Conservation (phyloP, 2,113 vertebrate genomes). For the Hemiscyllium ocellatum region DNA sequence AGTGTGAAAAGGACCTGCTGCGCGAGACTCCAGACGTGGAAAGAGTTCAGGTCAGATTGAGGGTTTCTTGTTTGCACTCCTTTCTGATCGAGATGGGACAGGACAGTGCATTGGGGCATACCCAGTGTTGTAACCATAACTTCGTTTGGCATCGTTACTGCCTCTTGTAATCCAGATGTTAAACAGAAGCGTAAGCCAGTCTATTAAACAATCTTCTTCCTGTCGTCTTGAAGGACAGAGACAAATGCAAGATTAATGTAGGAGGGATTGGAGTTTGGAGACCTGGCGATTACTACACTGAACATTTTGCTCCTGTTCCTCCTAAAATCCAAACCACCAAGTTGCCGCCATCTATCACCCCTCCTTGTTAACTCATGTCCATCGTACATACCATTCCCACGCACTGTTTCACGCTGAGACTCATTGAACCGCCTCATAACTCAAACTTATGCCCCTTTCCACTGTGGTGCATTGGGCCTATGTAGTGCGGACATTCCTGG, state of each 20-base stretch:
- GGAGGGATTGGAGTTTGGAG: neutral
- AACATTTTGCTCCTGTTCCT: neutral
- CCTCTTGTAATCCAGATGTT: neutral
- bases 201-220: too few relatives aligned
- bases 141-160: neutral
- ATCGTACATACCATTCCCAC: neutral
- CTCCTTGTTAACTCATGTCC: too few relatives aligned
- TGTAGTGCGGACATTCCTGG: too few relatives aligned
- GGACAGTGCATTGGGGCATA: too few relatives aligned
- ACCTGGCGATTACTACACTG: neutral
- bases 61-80: neutral
- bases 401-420: constrained; percentile 5
- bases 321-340: too few relatives aligned
- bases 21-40: neutral
- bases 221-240: too few relatives aligned
- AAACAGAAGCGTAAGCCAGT: too few relatives aligned
- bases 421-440: neutral
- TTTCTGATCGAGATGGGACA: neutral
- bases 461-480: too few relatives aligned
- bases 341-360: too few relatives aligned
- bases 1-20: constrained; percentile 31
- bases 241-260: neutral
- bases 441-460: too few relatives aligned
- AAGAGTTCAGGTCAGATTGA: constrained; percentile 28
- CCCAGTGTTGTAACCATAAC: too few relatives aligned